Conservation (phyloP, 2,797 vertebrate species). For the Caiman crocodilus region DNA sequence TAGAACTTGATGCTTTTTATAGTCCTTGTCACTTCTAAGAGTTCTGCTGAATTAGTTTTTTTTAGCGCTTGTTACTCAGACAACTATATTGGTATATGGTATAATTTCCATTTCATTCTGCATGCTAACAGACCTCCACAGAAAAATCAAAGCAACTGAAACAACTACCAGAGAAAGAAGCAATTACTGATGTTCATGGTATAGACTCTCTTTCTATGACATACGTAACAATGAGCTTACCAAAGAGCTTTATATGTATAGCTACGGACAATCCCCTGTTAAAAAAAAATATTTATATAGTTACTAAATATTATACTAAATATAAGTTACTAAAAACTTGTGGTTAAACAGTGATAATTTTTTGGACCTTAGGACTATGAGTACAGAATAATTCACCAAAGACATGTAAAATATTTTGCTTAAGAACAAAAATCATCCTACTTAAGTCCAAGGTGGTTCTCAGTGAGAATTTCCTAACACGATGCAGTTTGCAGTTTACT, state of each 20-base stretch:
- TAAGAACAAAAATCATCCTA: not conserved
- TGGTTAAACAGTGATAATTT: not conserved
- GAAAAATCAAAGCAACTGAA: not conserved
- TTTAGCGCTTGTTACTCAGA: not conserved
- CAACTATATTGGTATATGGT: not conserved
- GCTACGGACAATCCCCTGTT: not conserved
- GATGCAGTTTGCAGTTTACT: conserved; percentile 13
- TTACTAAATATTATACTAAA: too few species aligned
- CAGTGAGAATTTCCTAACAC: not conserved
- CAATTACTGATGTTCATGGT: not conserved
- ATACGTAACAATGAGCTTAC: not conserved
- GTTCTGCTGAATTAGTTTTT: not conserved
- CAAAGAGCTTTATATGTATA: not conserved
- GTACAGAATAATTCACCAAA: not conserved
- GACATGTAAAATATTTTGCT: not conserved
- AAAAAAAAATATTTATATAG: not conserved
- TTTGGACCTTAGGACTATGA: not conserved
- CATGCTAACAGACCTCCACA: not conserved
- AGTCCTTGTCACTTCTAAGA: not conserved
- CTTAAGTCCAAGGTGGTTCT: conserved; percentile 31
- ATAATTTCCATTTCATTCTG: not conserved
- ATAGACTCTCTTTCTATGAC: not conserved
- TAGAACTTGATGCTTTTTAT: not conserved
- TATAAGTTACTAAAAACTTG: not conserved
- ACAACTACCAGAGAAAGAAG: not conserved